Evolutionary conservation across 2,888 invertebrate species (phyloP), one percentile per base, ranked within the genome.

Genomic region (Sphaerolaimus hirsutus): DNA sequence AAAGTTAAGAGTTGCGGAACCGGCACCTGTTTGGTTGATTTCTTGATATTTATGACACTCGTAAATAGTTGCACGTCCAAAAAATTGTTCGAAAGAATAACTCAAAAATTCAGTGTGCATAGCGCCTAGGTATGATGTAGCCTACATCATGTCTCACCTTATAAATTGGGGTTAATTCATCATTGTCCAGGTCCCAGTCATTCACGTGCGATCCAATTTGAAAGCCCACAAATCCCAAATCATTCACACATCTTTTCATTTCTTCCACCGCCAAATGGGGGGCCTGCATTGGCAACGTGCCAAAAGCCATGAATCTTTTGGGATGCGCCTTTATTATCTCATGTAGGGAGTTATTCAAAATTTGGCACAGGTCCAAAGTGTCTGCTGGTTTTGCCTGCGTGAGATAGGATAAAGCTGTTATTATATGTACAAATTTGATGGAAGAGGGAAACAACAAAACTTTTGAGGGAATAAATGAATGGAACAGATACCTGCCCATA

Each of bases 121-220:
- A n/a, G n/a, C n/a, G n/a, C n/a, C n/a, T n/a, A n/a, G n/a, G n/a
- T n/a, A n/a, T n/a, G n/a, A n/a, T n/a, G n/a, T n/a, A n/a, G n/a
- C n/a, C n/a, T n/a, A n/a, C n/a, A n/a, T n/a, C n/a, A n/a, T n/a
- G n/a, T n/a, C n/a, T 4, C 5, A 70, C 71, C 56, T 68, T 69
- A 58, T 68, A 72, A 29, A 72, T 56, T 1, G 69, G 70, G 48
- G 66, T 58, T 27, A 73, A 61, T 50, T 68, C 64, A 26, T 55
- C 55, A 23, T 66, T 66, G 56, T 72, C 71, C 40, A 73, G 57
- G 51, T 70, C 70, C 68, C 70, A 71, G 12, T 71, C 68, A 52
- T 71, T 71, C 17, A 73, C 58, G 54, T 73, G 72, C 2, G 71
- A 70, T 7, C 73, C 72, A 44, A 73, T 72, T 56, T 72, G 68